phyloP scores from a whole-genome alignment of 1,140 invertebrate species.

The Cyrtorhinus lividipennis region DNA sequence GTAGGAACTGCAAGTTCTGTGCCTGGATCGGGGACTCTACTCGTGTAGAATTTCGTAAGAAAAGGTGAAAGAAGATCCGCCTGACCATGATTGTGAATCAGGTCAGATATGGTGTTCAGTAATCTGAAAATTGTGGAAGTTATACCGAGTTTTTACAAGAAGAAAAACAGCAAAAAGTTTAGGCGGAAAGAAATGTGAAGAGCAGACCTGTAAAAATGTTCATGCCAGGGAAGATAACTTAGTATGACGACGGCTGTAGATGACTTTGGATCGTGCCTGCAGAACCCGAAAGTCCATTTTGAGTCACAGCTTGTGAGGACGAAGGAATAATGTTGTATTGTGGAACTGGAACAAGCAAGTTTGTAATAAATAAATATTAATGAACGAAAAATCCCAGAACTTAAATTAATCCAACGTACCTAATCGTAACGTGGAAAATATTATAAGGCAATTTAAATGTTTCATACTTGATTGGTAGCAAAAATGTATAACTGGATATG shows the following conservation, averaged over 20 bases:
- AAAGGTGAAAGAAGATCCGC: slow-evolving; percentile 42
- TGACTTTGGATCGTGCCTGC: slow-evolving; percentile 72
- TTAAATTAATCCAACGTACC: too few relatives aligned
- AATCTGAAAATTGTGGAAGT: slow-evolving; percentile 32
- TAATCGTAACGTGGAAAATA: too few relatives aligned
- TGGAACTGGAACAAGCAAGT: slow-evolving; percentile 39
- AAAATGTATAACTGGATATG: too few relatives aligned
- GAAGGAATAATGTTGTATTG: slow-evolving; percentile 79
- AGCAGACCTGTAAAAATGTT: slow-evolving; percentile 82
- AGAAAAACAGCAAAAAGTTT: too few relatives aligned
- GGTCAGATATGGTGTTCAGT: slow-evolving; percentile 42
- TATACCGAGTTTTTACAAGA: too few relatives aligned
- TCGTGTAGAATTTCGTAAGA: slow-evolving; percentile 47
- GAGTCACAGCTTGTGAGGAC: slow-evolving; percentile 84
- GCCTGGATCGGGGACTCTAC: slow-evolving; percentile 39
- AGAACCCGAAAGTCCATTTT: slow-evolving; percentile 93
- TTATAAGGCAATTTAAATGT: too few relatives aligned
- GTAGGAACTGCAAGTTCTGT: slow-evolving; percentile 17
- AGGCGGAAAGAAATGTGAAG: too few relatives aligned
- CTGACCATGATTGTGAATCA: slow-evolving; percentile 34
- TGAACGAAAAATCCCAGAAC: too few relatives aligned
- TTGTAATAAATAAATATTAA: too few relatives aligned
- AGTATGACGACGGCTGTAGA: slow-evolving; percentile 61
- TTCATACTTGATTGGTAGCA: too few relatives aligned
- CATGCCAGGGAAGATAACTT: slow-evolving; percentile 87